A percentile compares a stretch with the other conserved stretches of the same genome.
These are phyloP conservation scores for Sinopyrophorus schimmeli DNA, from an alignment of 2,888 invertebrate species.

Conservation along the genomic window DNA sequence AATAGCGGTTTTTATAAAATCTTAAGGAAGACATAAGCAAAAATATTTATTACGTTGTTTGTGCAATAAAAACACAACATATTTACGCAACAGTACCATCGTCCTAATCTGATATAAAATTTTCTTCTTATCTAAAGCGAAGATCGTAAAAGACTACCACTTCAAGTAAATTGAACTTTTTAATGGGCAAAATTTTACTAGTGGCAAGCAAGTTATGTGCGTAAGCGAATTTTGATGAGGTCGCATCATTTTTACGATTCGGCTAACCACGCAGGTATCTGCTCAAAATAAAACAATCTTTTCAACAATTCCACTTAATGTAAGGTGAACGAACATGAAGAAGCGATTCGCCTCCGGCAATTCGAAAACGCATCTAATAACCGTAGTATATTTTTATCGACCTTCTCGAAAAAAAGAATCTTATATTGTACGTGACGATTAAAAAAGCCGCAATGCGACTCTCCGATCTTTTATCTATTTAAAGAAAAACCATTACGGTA, in stretches of 20 bases:
- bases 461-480: too few species aligned
- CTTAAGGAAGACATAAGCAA: too few species aligned
- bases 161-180: too few species aligned
- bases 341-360: background rate
- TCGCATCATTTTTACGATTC: constrained; percentile 8
- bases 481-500: too few species aligned
- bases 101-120: too few species aligned
- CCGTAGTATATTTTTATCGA: constrained; percentile 14
- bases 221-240: constrained; percentile 11
- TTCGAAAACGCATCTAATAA: constrained; percentile 11
- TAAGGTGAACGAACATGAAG: constrained; percentile 17
- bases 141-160: too few species aligned
- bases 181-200: too few species aligned
- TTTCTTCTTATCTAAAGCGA: too few species aligned
- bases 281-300: constrained; percentile 8
- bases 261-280: constrained; percentile 2
- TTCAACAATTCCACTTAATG: constrained; percentile 9
- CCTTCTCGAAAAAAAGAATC: constrained; percentile 4
- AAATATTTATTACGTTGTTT: too few species aligned
- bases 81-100: too few species aligned
- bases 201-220: background rate
- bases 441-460: constrained; percentile 4
- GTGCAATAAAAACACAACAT: too few species aligned
- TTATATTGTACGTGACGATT: constrained; percentile 9
- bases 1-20: too few species aligned